Evolutionary conservation across 2,113 vertebrate genomes (phyloP).

Genomic region (Salminus brasiliensis): DNA sequence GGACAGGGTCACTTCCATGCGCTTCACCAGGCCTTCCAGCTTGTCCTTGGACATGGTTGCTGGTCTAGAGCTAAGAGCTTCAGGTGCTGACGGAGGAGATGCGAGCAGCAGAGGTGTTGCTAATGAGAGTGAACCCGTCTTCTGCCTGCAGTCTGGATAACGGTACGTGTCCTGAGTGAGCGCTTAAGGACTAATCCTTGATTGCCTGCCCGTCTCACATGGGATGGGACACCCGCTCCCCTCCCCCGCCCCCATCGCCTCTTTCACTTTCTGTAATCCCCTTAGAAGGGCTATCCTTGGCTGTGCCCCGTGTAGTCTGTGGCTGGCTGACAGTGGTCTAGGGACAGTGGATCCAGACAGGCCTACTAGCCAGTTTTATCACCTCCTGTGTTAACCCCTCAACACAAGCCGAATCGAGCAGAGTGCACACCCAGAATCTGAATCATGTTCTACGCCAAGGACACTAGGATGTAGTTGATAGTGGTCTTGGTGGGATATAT

Average conservation of each 20-base stretch:
- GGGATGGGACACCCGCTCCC: slow-evolving; percentile 46
- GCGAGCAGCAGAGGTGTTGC: not conserved
- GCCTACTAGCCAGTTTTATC: not conserved
- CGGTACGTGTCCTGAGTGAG: slow-evolving; percentile 26
- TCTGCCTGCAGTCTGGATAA: not conserved
- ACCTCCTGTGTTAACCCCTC: not conserved
- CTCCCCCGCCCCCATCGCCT: not conserved
- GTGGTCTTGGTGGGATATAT: too few relatives aligned
- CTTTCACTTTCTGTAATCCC: slow-evolving; percentile 61
- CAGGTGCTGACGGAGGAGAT: not conserved
- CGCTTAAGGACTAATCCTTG: slow-evolving; percentile 61
- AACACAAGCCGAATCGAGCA: not conserved
- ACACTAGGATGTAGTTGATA: too few relatives aligned
- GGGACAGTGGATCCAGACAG: not conserved
- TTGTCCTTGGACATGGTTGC: slow-evolving; percentile 83
- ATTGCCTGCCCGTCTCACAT: slow-evolving; percentile 41
- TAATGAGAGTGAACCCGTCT: not conserved
- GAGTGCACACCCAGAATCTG: not conserved
- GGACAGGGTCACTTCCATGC: slow-evolving; percentile 85
- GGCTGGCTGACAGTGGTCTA: slow-evolving; percentile 8
- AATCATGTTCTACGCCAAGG: too few relatives aligned
- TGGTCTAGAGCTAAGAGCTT: not conserved
- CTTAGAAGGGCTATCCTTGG: slow-evolving; percentile 74
- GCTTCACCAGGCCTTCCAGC: slow-evolving; percentile 84
- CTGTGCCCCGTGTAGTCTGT: slow-evolving; percentile 38